Conservation (phyloP, 2,797 vertebrate genomes). For the Catamblyrhynchus diadema region DNA sequence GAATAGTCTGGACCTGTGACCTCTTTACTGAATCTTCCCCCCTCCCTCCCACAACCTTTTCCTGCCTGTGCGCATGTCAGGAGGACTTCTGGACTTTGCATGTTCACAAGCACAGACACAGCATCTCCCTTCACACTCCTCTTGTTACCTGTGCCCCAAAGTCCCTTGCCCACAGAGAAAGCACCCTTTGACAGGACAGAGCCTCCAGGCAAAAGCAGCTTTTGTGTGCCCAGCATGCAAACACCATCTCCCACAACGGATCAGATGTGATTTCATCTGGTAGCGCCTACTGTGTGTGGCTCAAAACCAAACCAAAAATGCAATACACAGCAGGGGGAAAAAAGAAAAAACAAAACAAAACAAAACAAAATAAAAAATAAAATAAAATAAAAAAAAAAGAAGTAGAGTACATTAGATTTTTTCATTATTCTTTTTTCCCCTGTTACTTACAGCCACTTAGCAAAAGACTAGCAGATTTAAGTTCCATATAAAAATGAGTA, state of each 20-base stretch:
- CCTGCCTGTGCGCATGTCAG: neutral
- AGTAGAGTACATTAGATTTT: neutral
- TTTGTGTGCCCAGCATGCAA: neutral
- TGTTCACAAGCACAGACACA: neutral
- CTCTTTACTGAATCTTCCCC: neutral
- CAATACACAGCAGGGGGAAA: neutral
- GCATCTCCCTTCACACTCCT: neutral
- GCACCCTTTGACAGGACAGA: neutral
- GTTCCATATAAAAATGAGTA: neutral
- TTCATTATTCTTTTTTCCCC: neutral
- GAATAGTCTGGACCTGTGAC: constrained; percentile 50
- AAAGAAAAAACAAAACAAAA: fast-evolving
- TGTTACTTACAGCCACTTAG: neutral
- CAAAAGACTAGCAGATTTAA: constrained; percentile 2
- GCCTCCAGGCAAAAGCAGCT: neutral
- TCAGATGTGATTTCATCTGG: neutral
- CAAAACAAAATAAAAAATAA: too few species aligned
- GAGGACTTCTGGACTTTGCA: neutral
- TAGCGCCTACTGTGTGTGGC: fast-evolving
- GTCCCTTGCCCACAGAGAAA: neutral
- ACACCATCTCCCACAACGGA: neutral
- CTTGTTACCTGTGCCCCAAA: neutral
- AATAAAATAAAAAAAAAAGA: too few species aligned
- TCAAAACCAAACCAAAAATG: neutral
- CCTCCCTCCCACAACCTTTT: neutral